Evolutionary conservation across 2,888 invertebrate genomes (phyloP), one percentile per base, ranked within the genome.

Genomic region (Tyria jacobaeae): DNA sequence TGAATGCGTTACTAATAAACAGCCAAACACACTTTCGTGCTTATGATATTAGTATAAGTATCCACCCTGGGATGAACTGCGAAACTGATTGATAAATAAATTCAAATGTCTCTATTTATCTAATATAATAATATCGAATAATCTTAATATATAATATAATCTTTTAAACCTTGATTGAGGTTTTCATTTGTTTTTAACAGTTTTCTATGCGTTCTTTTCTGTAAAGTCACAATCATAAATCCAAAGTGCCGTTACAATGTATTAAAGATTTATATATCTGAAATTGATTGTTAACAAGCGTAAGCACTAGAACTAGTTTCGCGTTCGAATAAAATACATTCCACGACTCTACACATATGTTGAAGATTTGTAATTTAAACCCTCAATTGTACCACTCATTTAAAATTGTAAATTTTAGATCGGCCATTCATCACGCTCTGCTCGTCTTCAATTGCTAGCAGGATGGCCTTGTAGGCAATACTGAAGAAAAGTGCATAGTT

Each of bases 371-470:
- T 88, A 84, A 86, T 87, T 87, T 85, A 88, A 87, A 84, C 82
- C 76, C 73, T 67, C 83, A 85, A 88, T 86, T 81, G 85, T 80
- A 75, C 75, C 73, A 75, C 81, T 81, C 80, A 84, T 89, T 87
- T 89, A 75, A 88, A 89, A 90, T 89, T 89, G 73, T 85, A 89
- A 89, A 81, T 80, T 76, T 78, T 78, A 78, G 76, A 84, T 82
- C 77, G 75, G 66, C 75, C 79, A 86, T 89, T 88, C 78, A 85
- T 87, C 85, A 84, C 81, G 77, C 60, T 73, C 75, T 72, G 69
- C 52, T 70, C 57, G 65, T 74, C 75, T 65, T 62, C 64, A 68
- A 63, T 64, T 62, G 68, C 68, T 67, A 76, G 70, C 68, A 73
- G 68, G 63, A 57, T 37, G 72, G 66, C 74, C 75, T 81, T 79